phyloP scores from a whole-genome alignment of 2,113 vertebrate species.

The Caloenas nicobarica region DNA sequence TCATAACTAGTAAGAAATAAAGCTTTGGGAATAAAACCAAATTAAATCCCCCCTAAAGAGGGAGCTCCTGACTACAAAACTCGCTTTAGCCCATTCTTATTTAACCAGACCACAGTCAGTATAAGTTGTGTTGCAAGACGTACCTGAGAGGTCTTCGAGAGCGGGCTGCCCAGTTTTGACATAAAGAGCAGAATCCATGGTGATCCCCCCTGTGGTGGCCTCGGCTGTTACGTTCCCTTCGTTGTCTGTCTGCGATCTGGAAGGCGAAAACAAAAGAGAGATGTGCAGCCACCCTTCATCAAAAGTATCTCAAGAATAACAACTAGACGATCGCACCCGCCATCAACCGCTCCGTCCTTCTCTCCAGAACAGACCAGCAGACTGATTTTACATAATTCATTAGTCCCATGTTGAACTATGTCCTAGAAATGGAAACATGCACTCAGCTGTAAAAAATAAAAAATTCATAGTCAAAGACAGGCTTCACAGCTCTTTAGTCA shows the following conservation, averaged over 20 bases:
- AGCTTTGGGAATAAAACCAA: neutral
- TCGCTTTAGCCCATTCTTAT: neutral
- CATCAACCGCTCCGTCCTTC: conserved; percentile 10
- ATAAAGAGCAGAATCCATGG: conserved; percentile 82
- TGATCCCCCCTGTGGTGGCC: conserved; percentile 75
- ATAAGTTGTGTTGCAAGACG: neutral
- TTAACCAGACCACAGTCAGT: neutral
- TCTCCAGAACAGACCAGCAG: conserved; percentile 34
- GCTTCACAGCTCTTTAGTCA: neutral
- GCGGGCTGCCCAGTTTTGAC: conserved; percentile 86
- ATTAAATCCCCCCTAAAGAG: neutral
- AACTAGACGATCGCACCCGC: neutral
- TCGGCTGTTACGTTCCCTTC: conserved; percentile 84
- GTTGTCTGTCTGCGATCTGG: conserved; percentile 91
- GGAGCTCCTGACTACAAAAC: neutral
- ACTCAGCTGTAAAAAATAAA: conserved; percentile 68
- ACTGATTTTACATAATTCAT: conserved; percentile 75
- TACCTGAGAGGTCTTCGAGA: conserved; percentile 90
- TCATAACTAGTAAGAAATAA: fast-evolving
- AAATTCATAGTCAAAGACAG: conserved; percentile 48
- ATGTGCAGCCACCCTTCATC: neutral
- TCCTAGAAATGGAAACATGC: conserved; percentile 67
- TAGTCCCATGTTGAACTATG: conserved; percentile 51
- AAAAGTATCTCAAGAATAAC: neutral
- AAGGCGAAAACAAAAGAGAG: conserved; percentile 51